Conservation (phyloP, 2,888 invertebrate species). For the Orthosia cruda region DNA sequence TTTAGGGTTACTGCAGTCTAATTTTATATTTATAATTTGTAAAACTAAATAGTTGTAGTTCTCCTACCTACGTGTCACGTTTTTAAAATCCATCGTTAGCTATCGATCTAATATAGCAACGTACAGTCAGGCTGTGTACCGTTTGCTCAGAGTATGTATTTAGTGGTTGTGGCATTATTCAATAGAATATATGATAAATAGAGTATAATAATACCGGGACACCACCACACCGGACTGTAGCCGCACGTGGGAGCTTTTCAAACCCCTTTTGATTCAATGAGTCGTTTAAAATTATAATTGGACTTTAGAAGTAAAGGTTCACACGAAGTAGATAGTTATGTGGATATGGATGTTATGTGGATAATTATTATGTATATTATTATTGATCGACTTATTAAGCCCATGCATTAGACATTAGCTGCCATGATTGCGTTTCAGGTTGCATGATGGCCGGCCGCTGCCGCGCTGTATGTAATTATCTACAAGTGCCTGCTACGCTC, state of each 20-base stretch:
- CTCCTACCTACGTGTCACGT: neutral
- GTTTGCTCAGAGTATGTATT: slow-evolving; percentile 48
- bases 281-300: slow-evolving; percentile 53
- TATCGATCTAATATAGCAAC: slow-evolving; percentile 25
- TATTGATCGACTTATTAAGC: slow-evolving; percentile 38
- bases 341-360: too few relatives aligned
- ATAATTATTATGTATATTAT: too few relatives aligned
- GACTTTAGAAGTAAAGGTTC: slow-evolving; percentile 32
- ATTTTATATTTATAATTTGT: neutral
- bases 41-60: neutral
- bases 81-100: slow-evolving; percentile 16
- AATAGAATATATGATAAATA: too few relatives aligned
- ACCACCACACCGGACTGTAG: neutral
- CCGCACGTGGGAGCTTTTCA: slow-evolving; percentile 28
- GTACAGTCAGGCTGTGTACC: slow-evolving; percentile 21
- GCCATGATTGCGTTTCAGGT: slow-evolving; percentile 46
- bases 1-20: neutral
- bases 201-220: slow-evolving; percentile 8
- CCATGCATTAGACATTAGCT: slow-evolving; percentile 31
- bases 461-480: slow-evolving; percentile 21
- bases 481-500: slow-evolving; percentile 4
- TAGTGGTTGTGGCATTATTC: slow-evolving; percentile 40
- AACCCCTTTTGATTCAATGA: slow-evolving; percentile 25
- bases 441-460: slow-evolving; percentile 35
- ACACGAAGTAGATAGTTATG: slow-evolving; percentile 11